phyloP scores from a whole-genome alignment of 2,113 vertebrate genomes.

The Nibea albiflora region DNA sequence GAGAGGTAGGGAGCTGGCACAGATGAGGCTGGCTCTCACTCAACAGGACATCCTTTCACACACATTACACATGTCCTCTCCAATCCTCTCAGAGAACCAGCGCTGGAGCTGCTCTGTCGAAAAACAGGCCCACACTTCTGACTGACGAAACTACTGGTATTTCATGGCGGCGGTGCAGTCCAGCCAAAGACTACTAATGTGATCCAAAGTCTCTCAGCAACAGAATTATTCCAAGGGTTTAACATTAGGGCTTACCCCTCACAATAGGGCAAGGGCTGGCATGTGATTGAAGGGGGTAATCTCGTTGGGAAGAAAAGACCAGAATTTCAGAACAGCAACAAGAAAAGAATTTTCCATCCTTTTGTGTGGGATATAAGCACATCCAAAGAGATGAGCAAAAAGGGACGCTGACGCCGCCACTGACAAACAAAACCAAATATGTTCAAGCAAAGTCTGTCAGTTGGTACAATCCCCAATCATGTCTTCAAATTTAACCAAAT shows the following conservation, averaged over 20 bases:
- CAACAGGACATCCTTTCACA: constrained; percentile 82
- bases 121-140: constrained; percentile 54
- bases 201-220: constrained; percentile 70
- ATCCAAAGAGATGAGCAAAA: constrained; percentile 49
- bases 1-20: constrained; percentile 66
- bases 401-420: background rate
- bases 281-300: constrained; percentile 68
- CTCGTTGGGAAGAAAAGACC: constrained; percentile 68
- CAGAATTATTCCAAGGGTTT: constrained; percentile 65
- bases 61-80: constrained; percentile 80
- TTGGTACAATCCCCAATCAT: constrained; percentile 30
- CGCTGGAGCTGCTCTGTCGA: constrained; percentile 46
- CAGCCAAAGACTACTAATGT: constrained; percentile 46
- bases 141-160: constrained; percentile 56
- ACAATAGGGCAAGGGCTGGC: constrained; percentile 77
- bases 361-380: constrained; percentile 54
- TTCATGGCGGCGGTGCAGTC: constrained; percentile 38
- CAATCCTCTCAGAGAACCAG: constrained; percentile 71
- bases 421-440: constrained; percentile 56
- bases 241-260: constrained; percentile 70
- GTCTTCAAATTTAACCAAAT: constrained; percentile 61
- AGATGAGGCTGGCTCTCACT: constrained; percentile 73
- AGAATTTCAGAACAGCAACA: constrained; percentile 67
- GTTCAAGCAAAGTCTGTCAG: constrained; percentile 46
- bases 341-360: constrained; percentile 49